Evolutionary conservation across 2,113 vertebrate species (phyloP), one percentile per base, ranked within the genome.

Genomic region (Phyllopteryx taeniolatus): DNA sequence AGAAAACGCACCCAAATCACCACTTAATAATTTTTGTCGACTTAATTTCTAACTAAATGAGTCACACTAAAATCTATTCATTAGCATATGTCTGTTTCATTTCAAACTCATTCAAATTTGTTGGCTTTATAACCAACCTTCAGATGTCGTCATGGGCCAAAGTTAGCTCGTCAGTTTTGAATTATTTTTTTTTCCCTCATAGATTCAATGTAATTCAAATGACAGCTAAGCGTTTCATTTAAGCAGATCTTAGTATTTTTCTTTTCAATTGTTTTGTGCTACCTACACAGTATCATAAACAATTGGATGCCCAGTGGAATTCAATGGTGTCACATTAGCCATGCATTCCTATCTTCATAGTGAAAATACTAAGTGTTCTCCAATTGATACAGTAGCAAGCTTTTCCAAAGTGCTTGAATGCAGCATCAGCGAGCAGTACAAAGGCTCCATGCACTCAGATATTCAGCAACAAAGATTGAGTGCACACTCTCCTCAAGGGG

Each of bases 1-100:
- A 93, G 94, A 86, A 68, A 31, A 15, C 54, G 19, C 33, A 22
- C 60, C 20, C 53, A 56, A 22, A 11, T 4, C 53, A 12, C 53
- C 9, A 56, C n/a, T 10, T 22, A 31, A 5, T 27, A 12, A 31
- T 59, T 14, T 62, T 57, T 57, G n/a, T 27, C n/a, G 13, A 11
- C 15, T 51, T 51, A 7, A 51, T 51, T 51, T 8, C 17, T 17
- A 22, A 11, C n/a, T 56, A 56, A 56, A 56, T 11, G n/a, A 56
- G n/a, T 11, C 10, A 56, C 8, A 56, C 17, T 19, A 17, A 39
- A 39, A 17, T 51, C 14, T 19, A 51, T 8, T 6, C 19, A 35
- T 61, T 31, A 22, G 27, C 27, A 19, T 2, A 22, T 59, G 19
- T 65, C 42, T 5, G 17, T n/a, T 43, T 65, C 19, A 65, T 22